Conservation (phyloP, 37 sponge, comb jelly and placozoan genomes). For the Amphimedon queenslandica region DNA sequence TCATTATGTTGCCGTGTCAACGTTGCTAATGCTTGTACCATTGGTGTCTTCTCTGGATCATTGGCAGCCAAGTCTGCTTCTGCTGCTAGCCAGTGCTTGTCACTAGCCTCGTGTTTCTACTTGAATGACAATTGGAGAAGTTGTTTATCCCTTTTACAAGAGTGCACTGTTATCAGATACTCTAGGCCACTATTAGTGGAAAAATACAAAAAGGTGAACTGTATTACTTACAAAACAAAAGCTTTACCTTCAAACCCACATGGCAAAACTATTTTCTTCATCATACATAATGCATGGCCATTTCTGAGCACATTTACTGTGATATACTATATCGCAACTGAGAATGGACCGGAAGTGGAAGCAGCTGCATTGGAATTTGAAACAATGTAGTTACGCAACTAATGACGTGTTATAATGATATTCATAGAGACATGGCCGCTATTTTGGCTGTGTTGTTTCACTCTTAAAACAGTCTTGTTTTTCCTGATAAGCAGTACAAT, state of each 20-base stretch:
- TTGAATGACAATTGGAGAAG: background rate
- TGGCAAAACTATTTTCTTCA: background rate
- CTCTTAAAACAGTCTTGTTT: too few relatives aligned
- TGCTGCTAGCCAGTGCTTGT: background rate
- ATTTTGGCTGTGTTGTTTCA: too few relatives aligned
- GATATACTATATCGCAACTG: too few relatives aligned
- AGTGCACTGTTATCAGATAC: background rate
- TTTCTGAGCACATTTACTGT: background rate
- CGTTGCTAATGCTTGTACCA: background rate
- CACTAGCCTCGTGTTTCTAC: background rate
- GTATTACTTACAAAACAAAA: too few relatives aligned
- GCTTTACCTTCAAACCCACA: background rate
- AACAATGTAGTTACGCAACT: too few relatives aligned
- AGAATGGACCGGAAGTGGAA: too few relatives aligned
- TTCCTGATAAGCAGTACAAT: too few relatives aligned
- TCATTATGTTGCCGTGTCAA: background rate
- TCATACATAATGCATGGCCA: background rate
- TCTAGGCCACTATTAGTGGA: background rate
- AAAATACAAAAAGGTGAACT: too few relatives aligned
- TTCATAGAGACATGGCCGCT: too few relatives aligned
- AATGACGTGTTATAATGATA: too few relatives aligned
- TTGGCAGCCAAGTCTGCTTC: background rate
- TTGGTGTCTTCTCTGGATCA: background rate
- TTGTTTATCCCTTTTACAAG: background rate
- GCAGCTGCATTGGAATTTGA: too few relatives aligned